These are phyloP conservation scores for Monodelphis domestica DNA, from an alignment of 2,797 vertebrate species.

Conservation along the genomic window DNA sequence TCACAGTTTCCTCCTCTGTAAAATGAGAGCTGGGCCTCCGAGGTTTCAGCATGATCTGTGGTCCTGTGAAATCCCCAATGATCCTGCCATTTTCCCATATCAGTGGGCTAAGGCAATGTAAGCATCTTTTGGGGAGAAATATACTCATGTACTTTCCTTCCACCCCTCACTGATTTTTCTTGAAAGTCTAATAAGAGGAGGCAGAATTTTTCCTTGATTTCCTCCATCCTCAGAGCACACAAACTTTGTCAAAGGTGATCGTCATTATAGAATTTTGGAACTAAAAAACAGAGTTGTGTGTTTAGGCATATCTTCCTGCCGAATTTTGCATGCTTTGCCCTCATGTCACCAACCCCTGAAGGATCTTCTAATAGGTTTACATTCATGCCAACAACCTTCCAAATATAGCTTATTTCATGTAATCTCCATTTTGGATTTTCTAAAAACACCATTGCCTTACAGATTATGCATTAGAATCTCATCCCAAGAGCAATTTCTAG, in stretches of 20 bases:
- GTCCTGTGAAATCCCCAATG: not conserved
- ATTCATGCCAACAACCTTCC: not conserved
- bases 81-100: not conserved
- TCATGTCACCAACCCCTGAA: not conserved
- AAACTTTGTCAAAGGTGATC: not conserved
- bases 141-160: not conserved
- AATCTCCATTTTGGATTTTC: not conserved
- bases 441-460: not conserved
- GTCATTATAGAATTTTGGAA: not conserved
- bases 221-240: not conserved
- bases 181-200: not conserved
- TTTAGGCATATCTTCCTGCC: not conserved
- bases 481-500: not conserved
- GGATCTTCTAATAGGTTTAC: not conserved
- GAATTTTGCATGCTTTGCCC: not conserved
- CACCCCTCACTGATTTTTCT: not conserved
- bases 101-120: not conserved
- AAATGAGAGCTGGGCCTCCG: not conserved
- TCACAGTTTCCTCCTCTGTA: not conserved
- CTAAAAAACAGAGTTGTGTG: not conserved
- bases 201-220: not conserved
- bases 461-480: not conserved
- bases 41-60: not conserved
- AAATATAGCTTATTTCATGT: not conserved
- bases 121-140: not conserved